Conservation (phyloP, 2,888 invertebrate genomes). For the Morpho deidamia region DNA sequence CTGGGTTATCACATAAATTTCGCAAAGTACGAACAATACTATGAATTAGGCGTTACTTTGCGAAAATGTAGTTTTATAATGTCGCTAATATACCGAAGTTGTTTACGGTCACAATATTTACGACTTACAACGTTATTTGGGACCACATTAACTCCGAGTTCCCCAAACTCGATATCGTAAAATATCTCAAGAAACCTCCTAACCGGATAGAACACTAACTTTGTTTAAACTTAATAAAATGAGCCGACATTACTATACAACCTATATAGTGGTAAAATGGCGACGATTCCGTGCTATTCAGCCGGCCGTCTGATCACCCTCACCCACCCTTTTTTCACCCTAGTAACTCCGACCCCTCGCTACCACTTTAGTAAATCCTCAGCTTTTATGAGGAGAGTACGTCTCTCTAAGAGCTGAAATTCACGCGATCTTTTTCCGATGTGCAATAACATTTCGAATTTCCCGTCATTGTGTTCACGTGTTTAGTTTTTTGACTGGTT, state of each 20-base stretch:
- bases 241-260: conserved; percentile 27
- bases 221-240: conserved; percentile 30
- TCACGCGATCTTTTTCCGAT: conserved; percentile 58
- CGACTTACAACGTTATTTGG: background rate
- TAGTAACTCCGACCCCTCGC: conserved; percentile 38
- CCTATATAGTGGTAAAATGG: conserved; percentile 26
- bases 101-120: background rate
- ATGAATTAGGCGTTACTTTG: too few relatives aligned
- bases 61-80: too few relatives aligned
- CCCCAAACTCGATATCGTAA: conserved; percentile 14
- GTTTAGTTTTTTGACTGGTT: conserved; percentile 29
- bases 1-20: too few relatives aligned
- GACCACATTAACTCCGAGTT: background rate
- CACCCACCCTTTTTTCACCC: conserved; percentile 47
- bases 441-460: conserved; percentile 60
- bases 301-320: conserved; percentile 36
- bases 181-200: conserved; percentile 19
- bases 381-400: conserved; percentile 34
- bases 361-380: conserved; percentile 47
- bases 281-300: conserved; percentile 29
- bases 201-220: conserved; percentile 14
- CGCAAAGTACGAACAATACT: too few relatives aligned
- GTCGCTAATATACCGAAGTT: background rate
- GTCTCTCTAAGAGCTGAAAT: conserved; percentile 18
- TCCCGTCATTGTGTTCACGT: conserved; percentile 33